Conservation (phyloP, 2,797 vertebrate genomes). For the Arrhamphus sclerolepis region DNA sequence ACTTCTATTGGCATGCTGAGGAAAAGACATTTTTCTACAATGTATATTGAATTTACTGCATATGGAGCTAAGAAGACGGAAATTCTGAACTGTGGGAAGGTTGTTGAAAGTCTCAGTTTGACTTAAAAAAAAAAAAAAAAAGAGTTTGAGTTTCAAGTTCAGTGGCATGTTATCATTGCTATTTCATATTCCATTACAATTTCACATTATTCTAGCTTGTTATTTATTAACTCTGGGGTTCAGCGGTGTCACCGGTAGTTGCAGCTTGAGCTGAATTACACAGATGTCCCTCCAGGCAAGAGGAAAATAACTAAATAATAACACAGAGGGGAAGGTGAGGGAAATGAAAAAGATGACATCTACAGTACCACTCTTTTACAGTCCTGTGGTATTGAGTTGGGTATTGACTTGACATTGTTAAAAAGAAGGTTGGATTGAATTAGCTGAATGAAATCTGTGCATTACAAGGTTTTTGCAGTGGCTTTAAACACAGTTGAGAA, state of each 20-base stretch:
- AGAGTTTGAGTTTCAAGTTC: slow-evolving; percentile 15
- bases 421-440: slow-evolving; percentile 12
- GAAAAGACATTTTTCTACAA: neutral
- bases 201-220: slow-evolving; percentile 52
- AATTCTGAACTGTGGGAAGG: neutral
- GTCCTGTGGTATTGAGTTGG: slow-evolving; percentile 4
- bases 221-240: slow-evolving; percentile 59
- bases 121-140: slow-evolving; percentile 4
- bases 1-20: neutral
- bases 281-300: slow-evolving; percentile 49
- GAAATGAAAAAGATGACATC: slow-evolving; percentile 40
- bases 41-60: too few relatives aligned
- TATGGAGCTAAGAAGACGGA: neutral
- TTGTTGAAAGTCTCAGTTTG: slow-evolving; percentile 2
- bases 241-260: slow-evolving; percentile 35
- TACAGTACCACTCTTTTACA: slow-evolving; percentile 24
- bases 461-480: slow-evolving; percentile 8
- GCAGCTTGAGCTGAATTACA: slow-evolving; percentile 42
- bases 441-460: slow-evolving; percentile 1
- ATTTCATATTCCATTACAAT: slow-evolving; percentile 56
- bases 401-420: slow-evolving; percentile 13
- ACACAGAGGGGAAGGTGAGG: slow-evolving; percentile 39
- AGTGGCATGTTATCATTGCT: slow-evolving; percentile 20
- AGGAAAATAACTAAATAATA: slow-evolving; percentile 58
- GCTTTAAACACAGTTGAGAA: too few relatives aligned